Evolutionary conservation across 2,888 invertebrate genomes (phyloP), one percentile per base, ranked within the genome.

Genomic region (Meteorus colon): DNA sequence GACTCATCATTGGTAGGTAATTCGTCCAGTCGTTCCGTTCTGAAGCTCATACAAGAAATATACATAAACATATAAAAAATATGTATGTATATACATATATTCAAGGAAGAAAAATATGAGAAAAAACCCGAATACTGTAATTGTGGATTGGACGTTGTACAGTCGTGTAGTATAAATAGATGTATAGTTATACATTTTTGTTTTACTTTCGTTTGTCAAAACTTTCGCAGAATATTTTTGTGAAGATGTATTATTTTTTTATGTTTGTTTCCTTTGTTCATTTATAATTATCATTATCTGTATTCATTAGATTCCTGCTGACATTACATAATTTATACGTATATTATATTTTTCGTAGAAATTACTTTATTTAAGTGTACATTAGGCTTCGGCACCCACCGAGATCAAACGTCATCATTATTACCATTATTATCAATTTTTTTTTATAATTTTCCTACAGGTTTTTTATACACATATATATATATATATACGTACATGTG

Each of bases 61-160:
- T 45, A 67, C 60, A 74, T 55, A 37, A 62, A 41, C 41, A 8
- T 12, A 41, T 41, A 41, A 34, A 34, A 34, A 6, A 34, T 41
- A 41, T 12, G 8, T 41, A 41, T 41, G 12, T 71, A 14, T 31
- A 71, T 14, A 19, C 60, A 34, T 24, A 29, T 31, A 67, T 67
- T 62, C 41, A 29, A 16, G 19, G 27, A 19, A 45, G 10, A 66
- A 48, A 41, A 55, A 60, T 59, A 34, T 73, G 70, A 74, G 60
- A 55, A 51, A 68, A 3, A 68, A 69, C 68, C 24, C 65, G 45
- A 75, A 70, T 69, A 78, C 66, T 19, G 70, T 70, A 74, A 70
- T 68, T 41, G 71, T 71, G 37, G n/a, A 72, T 76, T 75, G 74
- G 78, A 73, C 34, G 48, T 77, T 81, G 81, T 81, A 81, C 79